Conservation (phyloP, 2,888 invertebrate species). For the Lymantria dispar region DNA sequence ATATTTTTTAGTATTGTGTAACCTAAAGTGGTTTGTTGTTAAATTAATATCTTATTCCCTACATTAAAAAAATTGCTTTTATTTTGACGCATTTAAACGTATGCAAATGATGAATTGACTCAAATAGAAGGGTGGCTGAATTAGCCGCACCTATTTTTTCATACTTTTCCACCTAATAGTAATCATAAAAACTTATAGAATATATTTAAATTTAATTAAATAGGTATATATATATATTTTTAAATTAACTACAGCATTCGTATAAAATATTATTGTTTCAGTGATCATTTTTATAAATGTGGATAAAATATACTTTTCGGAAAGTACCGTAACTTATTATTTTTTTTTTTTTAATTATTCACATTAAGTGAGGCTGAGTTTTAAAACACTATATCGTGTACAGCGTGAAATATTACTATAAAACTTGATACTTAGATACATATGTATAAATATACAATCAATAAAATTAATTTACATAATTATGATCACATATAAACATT, state of each 20-base stretch:
- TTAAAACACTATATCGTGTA: conserved; percentile 12
- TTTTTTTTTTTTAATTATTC: no score
- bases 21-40: conserved; percentile 38
- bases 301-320: conserved; percentile 35
- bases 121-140: conserved; percentile 48
- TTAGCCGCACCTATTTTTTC: conserved; percentile 34
- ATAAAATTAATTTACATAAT: conserved; percentile 13
- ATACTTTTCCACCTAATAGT: conserved; percentile 47
- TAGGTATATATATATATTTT: conserved; percentile 43
- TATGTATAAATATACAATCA: conserved; percentile 19
- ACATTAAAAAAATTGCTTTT: conserved; percentile 65
- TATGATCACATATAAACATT: conserved; percentile 54
- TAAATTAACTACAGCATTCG: conserved; percentile 66
- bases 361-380: no score
- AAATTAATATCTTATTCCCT: conserved; percentile 58
- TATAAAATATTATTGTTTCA: conserved; percentile 67
- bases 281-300: conserved; percentile 48
- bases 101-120: conserved; percentile 66
- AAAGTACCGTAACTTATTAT: conserved; percentile 20
- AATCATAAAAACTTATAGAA: conserved; percentile 64
- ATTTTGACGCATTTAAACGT: conserved; percentile 53
- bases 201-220: conserved; percentile 47
- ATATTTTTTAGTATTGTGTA: conserved; percentile 14
- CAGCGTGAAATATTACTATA: conserved; percentile 30
- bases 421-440: conserved; percentile 23